Conservation (phyloP, 1,140 invertebrate genomes). For the Drosophila hydei region DNA sequence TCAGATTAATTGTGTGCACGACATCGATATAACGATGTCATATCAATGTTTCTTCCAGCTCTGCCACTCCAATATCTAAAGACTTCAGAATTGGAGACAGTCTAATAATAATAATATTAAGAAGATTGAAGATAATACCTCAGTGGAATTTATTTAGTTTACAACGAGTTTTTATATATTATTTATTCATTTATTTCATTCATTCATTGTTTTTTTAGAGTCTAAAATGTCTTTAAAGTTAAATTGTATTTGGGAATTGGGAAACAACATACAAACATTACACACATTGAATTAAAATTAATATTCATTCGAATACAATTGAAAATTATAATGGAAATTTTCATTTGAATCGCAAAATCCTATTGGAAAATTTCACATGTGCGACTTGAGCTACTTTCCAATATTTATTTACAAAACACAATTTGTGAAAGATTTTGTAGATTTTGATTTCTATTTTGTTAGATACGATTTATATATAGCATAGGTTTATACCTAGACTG, state of each 20-base stretch:
- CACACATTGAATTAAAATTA: slow-evolving; percentile 67
- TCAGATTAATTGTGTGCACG: too few species aligned
- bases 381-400: slow-evolving; percentile 64
- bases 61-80: too few species aligned
- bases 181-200: slow-evolving; percentile 52
- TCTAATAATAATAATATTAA: too few species aligned
- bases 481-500: slow-evolving; percentile 31
- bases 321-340: slow-evolving; percentile 56
- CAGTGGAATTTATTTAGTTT: too few species aligned
- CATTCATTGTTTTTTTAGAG: slow-evolving; percentile 43
- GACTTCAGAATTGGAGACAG: too few species aligned
- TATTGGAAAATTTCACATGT: slow-evolving; percentile 37
- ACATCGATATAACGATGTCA: too few species aligned
- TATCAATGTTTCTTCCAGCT: too few species aligned
- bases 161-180: slow-evolving; percentile 10
- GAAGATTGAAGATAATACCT: too few species aligned
- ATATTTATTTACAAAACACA: slow-evolving; percentile 63
- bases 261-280: slow-evolving; percentile 79
- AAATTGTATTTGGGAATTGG: slow-evolving; percentile 50
- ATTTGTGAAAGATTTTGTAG: slow-evolving; percentile 13
- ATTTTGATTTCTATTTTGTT: slow-evolving; percentile 34
- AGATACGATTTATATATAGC: slow-evolving; percentile 13
- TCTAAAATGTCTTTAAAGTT: slow-evolving; percentile 56
- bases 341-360: slow-evolving; percentile 39
- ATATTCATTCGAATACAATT: slow-evolving; percentile 30